Base-by-base conservation (phyloP, 2,888 invertebrate genomes). In the Mamestra brassicae region DNA sequence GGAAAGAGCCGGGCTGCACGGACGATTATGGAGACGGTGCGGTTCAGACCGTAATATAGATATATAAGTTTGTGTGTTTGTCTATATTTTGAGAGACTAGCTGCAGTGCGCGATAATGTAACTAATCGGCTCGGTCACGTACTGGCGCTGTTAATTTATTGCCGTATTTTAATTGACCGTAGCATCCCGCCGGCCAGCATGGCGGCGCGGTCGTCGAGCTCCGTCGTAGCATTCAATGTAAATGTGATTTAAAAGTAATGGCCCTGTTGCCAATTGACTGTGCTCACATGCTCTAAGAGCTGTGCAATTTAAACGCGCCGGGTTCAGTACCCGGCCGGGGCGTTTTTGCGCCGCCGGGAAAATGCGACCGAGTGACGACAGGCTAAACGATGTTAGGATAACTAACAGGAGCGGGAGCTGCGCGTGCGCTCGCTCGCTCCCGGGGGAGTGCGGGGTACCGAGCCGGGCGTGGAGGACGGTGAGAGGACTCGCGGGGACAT, bases 91-190 rank as follows among this genome's bases (percentile, higher is more conserved):
- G 64, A 42, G 47, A 54, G 0, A 67, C 11, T 63, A 17, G 60
- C 26, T 36, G 38, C 17, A 26, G n/a, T 47, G 38, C 58, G 83
- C 74, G 85, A 71, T 81, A 75, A 76, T 75, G 81, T 83, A 78
- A 68, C 86, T 81, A 81, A 76, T 81, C 62, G 74, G 72, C 57
- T 65, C 69, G 61, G 58, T 71, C 78, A 78, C 74, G 85, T 77
- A 76, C 73, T 85, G 85, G 85, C 87, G 88, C 90, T 90, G 94
- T 90, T 95, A 94, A 95, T 95, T 94, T 95, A 95, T 93, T 90
- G 92, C 89, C 91, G 92, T 92, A 94, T 95, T 95, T 95, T 95
- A 96, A 95, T 95, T 95, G 94, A 90, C 90, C 86, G 89, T 87
- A 86, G 90, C 92, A 90, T 91, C 92, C 85, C 90, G 90, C 87